Evolutionary conservation across 2,888 invertebrate genomes (phyloP), one percentile per base, ranked within the genome.

Genomic region (Magallana nippona): DNA sequence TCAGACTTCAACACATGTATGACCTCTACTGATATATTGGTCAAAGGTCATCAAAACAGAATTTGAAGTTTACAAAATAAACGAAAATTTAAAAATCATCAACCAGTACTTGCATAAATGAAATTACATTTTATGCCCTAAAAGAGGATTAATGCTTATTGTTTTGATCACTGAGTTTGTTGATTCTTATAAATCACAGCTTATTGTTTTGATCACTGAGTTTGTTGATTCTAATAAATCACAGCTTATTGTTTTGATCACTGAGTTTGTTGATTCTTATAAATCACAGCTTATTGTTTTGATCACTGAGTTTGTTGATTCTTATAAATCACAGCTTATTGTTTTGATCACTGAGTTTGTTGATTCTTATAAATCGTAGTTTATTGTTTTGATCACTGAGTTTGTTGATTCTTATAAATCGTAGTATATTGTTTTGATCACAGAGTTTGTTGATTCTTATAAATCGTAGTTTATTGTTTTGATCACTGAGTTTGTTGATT

Each of bases 181-280:
- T 13, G 55, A 57, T 79, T 55, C 27, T 80, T 44, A 78, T 55
- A 44, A 44, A 44, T 0, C 32, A 2, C 44, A 44, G 44, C 8
- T 44, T 44, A 44, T 44, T 44, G 44, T 44, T n/a, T 44, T 13
- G 19, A 19, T 62, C 5, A 62, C 13, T n/a, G 17, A 22, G 11
- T 60, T 81, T 56, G 8, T 81, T 13, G 55, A 57, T 79, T 55
- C 27, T 80, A 22, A 78, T 55, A 44, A 44, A 44, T 0, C 32
- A 2, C 44, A 44, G 44, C 8, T 44, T 44, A 44, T 44, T 44
- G 44, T 44, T n/a, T 44, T 13, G 19, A 19, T 62, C 5, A 62
- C 13, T n/a, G 17, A 22, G 11, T 60, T 81, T 56, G 8, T 81
- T 13, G 55, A 57, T 79, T 55, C 27, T 80, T 44, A 78, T 55